These are phyloP conservation scores for Odontothrips loti DNA, from an alignment of 2,888 invertebrate genomes.

Conservation along the genomic window DNA sequence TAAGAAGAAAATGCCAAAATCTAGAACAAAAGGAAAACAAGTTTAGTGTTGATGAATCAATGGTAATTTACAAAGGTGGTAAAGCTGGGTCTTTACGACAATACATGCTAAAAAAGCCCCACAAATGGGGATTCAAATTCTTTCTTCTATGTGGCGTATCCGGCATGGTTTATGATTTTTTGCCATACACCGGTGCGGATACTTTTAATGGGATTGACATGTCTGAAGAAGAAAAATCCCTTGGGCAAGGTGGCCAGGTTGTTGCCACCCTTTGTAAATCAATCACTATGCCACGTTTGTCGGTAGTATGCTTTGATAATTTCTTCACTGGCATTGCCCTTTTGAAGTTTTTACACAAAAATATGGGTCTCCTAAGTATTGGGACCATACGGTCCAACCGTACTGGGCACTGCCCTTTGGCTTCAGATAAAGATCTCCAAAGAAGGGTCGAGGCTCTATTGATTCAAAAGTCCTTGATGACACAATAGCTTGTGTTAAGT, in stretches of 20 bases:
- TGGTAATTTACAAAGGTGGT: slow-evolving; percentile 40
- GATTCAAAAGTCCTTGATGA: slow-evolving; percentile 29
- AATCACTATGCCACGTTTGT: slow-evolving; percentile 31
- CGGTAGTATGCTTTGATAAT: slow-evolving; percentile 36
- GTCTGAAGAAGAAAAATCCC: neutral
- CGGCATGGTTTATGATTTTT: slow-evolving; percentile 36
- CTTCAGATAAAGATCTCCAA: slow-evolving; percentile 30
- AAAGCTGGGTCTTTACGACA: slow-evolving; percentile 38
- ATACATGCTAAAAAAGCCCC: slow-evolving; percentile 44
- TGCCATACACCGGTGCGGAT: slow-evolving; percentile 36
- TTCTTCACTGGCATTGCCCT: slow-evolving; percentile 35
- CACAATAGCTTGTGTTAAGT: slow-evolving; percentile 35
- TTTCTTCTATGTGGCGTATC: slow-evolving; percentile 34
- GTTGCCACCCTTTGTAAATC: slow-evolving; percentile 34
- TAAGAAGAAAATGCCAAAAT: slow-evolving; percentile 35
- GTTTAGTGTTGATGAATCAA: slow-evolving; percentile 41
- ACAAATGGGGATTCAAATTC: slow-evolving; percentile 42
- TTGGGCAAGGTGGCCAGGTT: slow-evolving; percentile 31
- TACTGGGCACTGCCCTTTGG: slow-evolving; percentile 33
- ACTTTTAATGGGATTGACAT: neutral
- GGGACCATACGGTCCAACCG: slow-evolving; percentile 35
- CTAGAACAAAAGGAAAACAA: slow-evolving; percentile 37
- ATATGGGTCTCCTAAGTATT: slow-evolving; percentile 31
- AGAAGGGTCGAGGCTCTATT: slow-evolving; percentile 33
- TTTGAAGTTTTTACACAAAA: slow-evolving; percentile 30